Evolutionary conservation across 2,113 vertebrate genomes (phyloP), one percentile per base, ranked within the genome.

Genomic region (Lepisosteus oculatus): DNA sequence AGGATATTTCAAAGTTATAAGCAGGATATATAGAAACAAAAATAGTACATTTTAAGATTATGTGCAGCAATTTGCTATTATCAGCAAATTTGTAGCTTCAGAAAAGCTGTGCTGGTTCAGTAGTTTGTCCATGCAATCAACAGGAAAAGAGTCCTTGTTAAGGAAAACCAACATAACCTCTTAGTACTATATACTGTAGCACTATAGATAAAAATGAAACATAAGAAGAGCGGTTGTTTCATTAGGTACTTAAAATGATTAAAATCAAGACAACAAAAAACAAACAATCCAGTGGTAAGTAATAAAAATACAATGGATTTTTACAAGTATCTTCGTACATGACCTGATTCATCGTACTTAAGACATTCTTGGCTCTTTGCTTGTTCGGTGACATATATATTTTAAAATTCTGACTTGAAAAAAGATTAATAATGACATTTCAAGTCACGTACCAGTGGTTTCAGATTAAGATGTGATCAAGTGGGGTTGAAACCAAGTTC

Each of bases 311-410:
- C 61, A 9, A 65, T 73, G 3, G 15, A 70, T 80, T 29, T 67
- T 54, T 75, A 88, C 87, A 89, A 88, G 89, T 88, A 90, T 66
- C 43, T 74, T 70, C 76, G 73, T 43, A 41, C 42, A 75, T 71
- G 78, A 79, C 85, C 77, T 59, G 74, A 77, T 83, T 80, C 74
- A 80, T 78, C 72, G 84, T 78, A 79, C 81, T 81, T 75, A 85
- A 88, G 89, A 89, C 88, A 85, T 83, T 84, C 84, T 86, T 72
- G 81, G 63, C 59, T 68, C 44, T 74, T 66, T 72, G 72, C 62
- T 75, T 9, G 64, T 67, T 73, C 64, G 70, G 78, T 80, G 71
- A 81, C 81, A 73, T 82, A 82, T 77, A 85, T 81, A 83, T 79
- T 45, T 74, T 29, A 29, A 29, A 29, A 29, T 5, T 51, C 47